Conservation (phyloP, 2,113 vertebrate species). For the Rhegmatorhina hoffmannsi region DNA sequence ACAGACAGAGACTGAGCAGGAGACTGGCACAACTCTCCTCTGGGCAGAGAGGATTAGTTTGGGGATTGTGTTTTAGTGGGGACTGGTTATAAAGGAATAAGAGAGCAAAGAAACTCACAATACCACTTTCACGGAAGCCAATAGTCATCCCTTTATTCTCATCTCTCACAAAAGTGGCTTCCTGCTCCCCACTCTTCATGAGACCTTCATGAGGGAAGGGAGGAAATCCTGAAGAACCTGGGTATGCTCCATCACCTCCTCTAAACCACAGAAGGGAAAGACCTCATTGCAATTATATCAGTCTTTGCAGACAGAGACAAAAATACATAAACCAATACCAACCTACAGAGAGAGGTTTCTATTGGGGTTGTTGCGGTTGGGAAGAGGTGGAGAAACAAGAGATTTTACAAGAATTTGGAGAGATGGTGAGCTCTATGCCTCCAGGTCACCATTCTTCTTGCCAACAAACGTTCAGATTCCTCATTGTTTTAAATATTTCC, state of each 20-base stretch:
- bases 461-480: neutral
- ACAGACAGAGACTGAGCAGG: neutral
- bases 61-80: neutral
- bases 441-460: neutral
- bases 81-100: neutral
- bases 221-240: neutral
- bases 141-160: neutral
- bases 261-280: neutral
- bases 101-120: neutral
- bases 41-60: neutral
- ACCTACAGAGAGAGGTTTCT: neutral
- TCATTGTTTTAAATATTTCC: neutral
- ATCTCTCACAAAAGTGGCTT: neutral
- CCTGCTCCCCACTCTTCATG: neutral
- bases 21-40: neutral
- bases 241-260: neutral
- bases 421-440: neutral
- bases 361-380: neutral
- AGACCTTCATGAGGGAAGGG: neutral
- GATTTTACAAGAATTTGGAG: neutral
- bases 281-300: neutral
- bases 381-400: neutral
- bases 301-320: neutral
- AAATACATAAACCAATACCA: neutral
- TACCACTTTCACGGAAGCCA: neutral